phyloP scores from a whole-genome alignment of 2,113 vertebrate species.

The Centrocercus urophasianus region DNA sequence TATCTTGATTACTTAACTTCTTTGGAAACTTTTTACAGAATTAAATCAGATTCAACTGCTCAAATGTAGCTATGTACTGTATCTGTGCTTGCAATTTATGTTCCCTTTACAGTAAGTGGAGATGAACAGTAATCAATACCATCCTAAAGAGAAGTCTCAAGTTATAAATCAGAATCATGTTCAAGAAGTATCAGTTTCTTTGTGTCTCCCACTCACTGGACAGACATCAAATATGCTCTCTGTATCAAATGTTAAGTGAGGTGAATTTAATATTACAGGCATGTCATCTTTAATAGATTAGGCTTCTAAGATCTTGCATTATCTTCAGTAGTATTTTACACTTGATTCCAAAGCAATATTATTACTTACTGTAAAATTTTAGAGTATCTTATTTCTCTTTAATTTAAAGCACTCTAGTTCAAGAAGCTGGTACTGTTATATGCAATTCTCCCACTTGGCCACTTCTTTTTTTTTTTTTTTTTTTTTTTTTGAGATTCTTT shows the following conservation, averaged over 20 bases:
- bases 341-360: neutral
- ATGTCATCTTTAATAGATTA: neutral
- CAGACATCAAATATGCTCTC: neutral
- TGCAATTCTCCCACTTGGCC: neutral
- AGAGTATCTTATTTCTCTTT: neutral
- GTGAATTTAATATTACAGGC: neutral
- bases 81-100: neutral
- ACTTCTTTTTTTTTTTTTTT: neutral
- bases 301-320: neutral
- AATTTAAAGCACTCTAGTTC: neutral
- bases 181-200: neutral
- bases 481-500: neutral
- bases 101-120: neutral
- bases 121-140: neutral
- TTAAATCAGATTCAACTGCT: neutral
- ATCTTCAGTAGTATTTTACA: neutral
- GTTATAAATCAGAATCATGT: neutral
- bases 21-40: neutral
- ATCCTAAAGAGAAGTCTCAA: neutral
- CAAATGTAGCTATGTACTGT: neutral
- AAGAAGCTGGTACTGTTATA: neutral
- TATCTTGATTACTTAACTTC: neutral
- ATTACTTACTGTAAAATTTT: neutral
- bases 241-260: accelerated
- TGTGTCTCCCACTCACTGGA: neutral